Evolutionary conservation across 2,113 vertebrate genomes (phyloP).

Genomic region (Equus przewalskii): DNA sequence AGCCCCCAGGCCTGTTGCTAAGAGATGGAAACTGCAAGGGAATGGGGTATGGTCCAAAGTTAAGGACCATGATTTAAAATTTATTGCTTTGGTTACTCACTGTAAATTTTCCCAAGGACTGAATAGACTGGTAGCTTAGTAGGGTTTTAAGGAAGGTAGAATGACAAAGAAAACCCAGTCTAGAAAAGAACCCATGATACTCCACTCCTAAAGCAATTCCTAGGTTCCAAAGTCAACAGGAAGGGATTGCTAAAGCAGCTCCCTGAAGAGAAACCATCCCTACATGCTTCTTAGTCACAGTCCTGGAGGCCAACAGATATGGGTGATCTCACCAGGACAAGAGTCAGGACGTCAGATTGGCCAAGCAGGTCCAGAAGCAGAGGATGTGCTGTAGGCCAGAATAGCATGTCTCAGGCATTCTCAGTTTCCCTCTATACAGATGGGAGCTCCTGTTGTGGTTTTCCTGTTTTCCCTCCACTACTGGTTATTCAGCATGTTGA

Average conservation of each 20-base stretch:
- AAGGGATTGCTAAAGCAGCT: neutral
- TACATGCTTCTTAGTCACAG: neutral
- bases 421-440: neutral
- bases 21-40: neutral
- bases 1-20: neutral
- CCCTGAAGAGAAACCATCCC: neutral
- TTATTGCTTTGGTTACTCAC: constrained; percentile 15
- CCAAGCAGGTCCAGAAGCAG: neutral
- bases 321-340: neutral
- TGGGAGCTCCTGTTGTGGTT: neutral
- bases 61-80: neutral
- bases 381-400: neutral
- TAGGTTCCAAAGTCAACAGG: neutral
- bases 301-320: neutral
- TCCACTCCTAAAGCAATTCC: constrained; percentile 19
- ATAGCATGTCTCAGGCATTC: neutral
- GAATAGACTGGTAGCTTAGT: neutral
- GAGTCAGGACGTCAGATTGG: neutral
- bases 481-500: neutral
- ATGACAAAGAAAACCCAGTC: neutral
- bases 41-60: neutral
- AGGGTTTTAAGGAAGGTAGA: constrained; percentile 33
- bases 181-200: neutral
- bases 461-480: neutral
- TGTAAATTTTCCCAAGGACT: constrained; percentile 15